These are phyloP conservation scores for Sylvicapra grimmia DNA, from an alignment of 2,113 vertebrate species.

Conservation along the genomic window DNA sequence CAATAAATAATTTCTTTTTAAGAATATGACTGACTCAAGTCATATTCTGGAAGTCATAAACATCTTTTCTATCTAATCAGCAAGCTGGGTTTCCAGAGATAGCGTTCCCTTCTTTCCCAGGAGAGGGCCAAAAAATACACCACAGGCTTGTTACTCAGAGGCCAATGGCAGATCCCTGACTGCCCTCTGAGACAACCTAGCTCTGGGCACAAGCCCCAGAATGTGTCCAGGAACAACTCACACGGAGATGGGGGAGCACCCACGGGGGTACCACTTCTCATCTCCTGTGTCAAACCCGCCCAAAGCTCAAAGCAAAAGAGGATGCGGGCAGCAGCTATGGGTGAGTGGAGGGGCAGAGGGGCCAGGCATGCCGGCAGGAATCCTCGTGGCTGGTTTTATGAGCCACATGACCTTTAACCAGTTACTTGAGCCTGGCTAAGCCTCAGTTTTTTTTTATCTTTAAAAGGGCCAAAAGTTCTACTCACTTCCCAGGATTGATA, in stretches of 20 bases:
- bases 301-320: not conserved
- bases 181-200: not conserved
- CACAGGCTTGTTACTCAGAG: not conserved
- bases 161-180: not conserved
- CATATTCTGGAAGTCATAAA: not conserved
- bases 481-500: not conserved
- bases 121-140: not conserved
- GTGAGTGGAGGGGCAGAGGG: not conserved
- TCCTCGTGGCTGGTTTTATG: rapidly evolving
- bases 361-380: not conserved
- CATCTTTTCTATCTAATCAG: not conserved
- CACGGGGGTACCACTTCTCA: not conserved
- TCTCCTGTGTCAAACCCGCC: not conserved
- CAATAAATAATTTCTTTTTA: not conserved
- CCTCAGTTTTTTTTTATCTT: not conserved
- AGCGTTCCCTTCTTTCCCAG: not conserved
- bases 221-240: not conserved
- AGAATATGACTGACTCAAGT: not conserved
- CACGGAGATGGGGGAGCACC: not conserved
- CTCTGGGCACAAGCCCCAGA: not conserved
- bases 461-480: not conserved
- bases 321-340: not conserved
- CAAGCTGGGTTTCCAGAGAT: not conserved
- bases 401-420: not conserved
- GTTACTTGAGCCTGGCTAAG: not conserved